Base-by-base conservation (phyloP, 2,113 vertebrate genomes). In the Eira barbara region DNA sequence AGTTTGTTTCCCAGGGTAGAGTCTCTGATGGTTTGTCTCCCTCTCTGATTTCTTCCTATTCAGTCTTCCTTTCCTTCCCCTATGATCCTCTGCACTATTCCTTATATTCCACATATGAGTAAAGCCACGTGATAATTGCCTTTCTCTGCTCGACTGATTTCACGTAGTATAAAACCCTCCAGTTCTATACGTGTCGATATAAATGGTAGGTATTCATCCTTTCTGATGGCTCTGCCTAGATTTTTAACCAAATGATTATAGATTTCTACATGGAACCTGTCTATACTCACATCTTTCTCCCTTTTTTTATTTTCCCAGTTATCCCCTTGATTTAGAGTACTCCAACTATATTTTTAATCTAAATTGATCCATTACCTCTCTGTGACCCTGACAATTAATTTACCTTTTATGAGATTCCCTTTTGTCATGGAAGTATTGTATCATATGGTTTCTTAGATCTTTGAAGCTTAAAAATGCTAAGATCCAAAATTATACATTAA, bases 211-310 rank as follows among this genome's bases (percentile, higher is more conserved):
- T 67, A 67, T 67, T 67, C 14, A 67, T 67, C 63, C 63, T 34
- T 67, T 67, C 6, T 34, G 31, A 34, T 67, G 31, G 63, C 14
- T 34, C 15, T 93, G 45, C 25, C 61, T 71, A 39, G 25, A 89
- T 94, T 97, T 91, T 96, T 95, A 92, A 73, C 13, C 25, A 63
- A 87, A 89, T 87, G 27, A 73, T 74, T 89, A 65, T 65, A 76
- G 36, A 93, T 91, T 89, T 95, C 73, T 94, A 13, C 25, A 31
- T 79, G 5, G 34, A 95, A 93, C 23, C n/a, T 55, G 31, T 81
- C 47, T 93, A 27, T 34, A 45, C 2, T 93, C 10, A 67, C 0
- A 63, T 34, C 13, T 82, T 84, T 34, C 0, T 2, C 2, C 57
- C 34, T 69, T 36, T 67, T 63, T 63, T 78, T 29, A 71, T 79